Base-by-base conservation (phyloP, 2,888 invertebrate species). In the Rhodophaea formosa region DNA sequence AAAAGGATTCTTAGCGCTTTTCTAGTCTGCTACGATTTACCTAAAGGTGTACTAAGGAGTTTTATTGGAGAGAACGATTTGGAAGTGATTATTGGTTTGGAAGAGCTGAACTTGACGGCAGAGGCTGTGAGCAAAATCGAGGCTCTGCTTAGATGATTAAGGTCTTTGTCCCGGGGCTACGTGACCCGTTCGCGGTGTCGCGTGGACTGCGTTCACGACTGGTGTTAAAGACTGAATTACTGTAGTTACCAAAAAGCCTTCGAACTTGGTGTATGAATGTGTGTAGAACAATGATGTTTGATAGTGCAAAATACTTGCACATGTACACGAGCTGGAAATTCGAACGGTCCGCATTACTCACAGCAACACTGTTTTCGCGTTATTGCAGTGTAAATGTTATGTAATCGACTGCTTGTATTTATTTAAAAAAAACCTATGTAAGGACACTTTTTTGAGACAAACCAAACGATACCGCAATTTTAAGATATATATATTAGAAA, bases 11-110 rank as follows among this genome's bases (percentile, higher is more conserved):
- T 94, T 15, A 88, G 92, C 7, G 83, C 91, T 0, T 94, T 92
- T 64, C 74, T 94, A 1, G 91, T 92, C 45, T 94, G 92, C 70
- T 92, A 94, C 68, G 93, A 94, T 69, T 77, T 94, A 61, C 93
- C 93, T 0, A 88, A 80, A 61, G 80, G 82, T 35, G 77, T 79
- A 5, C 65, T 88, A 59, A 71, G 72, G 15, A 75, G 72, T 30
- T 66, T 78, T 3, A 64, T 63, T 1, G 71, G 77, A 58, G 77
- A 75, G 10, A 77, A 79, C 23, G 80, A 82, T n/a, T 59, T 85
- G 17, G 68, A 73, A 1, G 68, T 79, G 8, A 56, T 84, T 43
- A 17, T 85, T 35, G 71, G 72, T 23, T 62, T 74, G 56, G 76
- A 76, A 1, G 60, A 63, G 8, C 58, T 59, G 7, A 64, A 60